These are phyloP conservation scores for Hydra vulgaris DNA, from an alignment of 30 jellyfish, hydroid and myxozoan species.

Conservation along the genomic window DNA sequence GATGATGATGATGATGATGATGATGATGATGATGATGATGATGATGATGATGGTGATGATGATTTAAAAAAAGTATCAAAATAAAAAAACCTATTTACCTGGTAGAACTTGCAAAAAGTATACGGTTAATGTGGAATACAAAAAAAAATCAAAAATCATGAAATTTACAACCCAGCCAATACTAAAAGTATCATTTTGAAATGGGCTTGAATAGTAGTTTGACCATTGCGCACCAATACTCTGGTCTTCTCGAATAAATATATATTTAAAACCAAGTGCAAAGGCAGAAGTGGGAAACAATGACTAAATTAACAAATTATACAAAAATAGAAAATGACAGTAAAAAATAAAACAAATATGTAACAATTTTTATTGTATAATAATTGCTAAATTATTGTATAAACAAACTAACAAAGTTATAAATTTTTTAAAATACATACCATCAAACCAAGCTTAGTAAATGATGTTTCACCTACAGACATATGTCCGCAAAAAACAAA, in stretches of 20 bases:
- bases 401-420: too few relatives aligned
- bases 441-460: not conserved
- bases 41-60: too few relatives aligned
- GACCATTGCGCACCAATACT: slow-evolving; percentile 84
- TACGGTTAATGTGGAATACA: slow-evolving; percentile 47
- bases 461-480: not conserved
- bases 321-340: too few relatives aligned
- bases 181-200: slow-evolving; percentile 60
- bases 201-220: slow-evolving; percentile 56
- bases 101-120: slow-evolving; percentile 71
- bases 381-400: too few relatives aligned
- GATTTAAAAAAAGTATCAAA: too few relatives aligned
- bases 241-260: slow-evolving; percentile 76
- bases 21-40: too few relatives aligned
- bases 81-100: slow-evolving; percentile 19
- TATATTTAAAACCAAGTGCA: slow-evolving; percentile 60
- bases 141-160: slow-evolving; percentile 54
- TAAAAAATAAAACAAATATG: too few relatives aligned
- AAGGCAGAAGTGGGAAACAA: slow-evolving; percentile 66
- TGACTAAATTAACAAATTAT: slow-evolving; percentile 21
- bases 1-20: too few relatives aligned
- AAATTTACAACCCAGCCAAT: slow-evolving; percentile 64
- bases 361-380: too few relatives aligned
- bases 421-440: too few relatives aligned
- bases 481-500: not conserved